phyloP scores from a whole-genome alignment of 2,888 invertebrate species.

The Podabrus alpinus region DNA sequence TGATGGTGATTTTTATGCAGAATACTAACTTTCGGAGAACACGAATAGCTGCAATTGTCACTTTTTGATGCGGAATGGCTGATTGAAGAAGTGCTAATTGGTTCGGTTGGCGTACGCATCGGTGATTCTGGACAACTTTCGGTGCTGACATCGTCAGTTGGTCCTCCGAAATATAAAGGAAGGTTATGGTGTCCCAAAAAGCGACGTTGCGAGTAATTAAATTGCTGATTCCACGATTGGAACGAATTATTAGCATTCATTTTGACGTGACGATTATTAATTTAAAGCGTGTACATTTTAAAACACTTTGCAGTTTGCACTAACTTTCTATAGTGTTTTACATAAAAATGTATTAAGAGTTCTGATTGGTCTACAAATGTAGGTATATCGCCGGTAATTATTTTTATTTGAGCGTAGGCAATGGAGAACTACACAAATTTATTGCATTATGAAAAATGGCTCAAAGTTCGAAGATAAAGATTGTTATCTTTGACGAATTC shows the following conservation, averaged over 20 bases:
- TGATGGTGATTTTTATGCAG: conserved; percentile 51
- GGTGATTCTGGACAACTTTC: conserved; percentile 46
- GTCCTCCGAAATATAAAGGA: conserved; percentile 38
- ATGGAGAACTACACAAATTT: neutral
- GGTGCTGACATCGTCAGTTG: conserved; percentile 32
- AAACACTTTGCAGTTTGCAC: neutral
- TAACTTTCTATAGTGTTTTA: neutral
- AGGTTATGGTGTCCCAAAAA: conserved; percentile 39
- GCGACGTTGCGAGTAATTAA: conserved; percentile 35
- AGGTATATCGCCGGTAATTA: neutral
- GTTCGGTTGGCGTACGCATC: conserved; percentile 40
- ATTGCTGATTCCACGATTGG: conserved; percentile 35
- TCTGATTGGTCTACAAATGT: neutral
- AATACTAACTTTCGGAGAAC: conserved; percentile 33
- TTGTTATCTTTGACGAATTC: neutral
- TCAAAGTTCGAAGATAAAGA: neutral
- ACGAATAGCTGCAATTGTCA: conserved; percentile 25
- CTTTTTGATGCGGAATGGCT: conserved; percentile 36
- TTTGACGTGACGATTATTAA: neutral
- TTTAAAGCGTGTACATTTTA: neutral
- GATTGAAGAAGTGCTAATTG: conserved; percentile 36
- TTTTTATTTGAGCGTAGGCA: neutral
- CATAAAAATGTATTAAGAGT: neutral
- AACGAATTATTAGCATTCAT: neutral
- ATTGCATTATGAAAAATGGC: neutral